Evolutionary conservation across 2,797 vertebrate genomes (phyloP).

Genomic region (Chrysocyon brachyurus): DNA sequence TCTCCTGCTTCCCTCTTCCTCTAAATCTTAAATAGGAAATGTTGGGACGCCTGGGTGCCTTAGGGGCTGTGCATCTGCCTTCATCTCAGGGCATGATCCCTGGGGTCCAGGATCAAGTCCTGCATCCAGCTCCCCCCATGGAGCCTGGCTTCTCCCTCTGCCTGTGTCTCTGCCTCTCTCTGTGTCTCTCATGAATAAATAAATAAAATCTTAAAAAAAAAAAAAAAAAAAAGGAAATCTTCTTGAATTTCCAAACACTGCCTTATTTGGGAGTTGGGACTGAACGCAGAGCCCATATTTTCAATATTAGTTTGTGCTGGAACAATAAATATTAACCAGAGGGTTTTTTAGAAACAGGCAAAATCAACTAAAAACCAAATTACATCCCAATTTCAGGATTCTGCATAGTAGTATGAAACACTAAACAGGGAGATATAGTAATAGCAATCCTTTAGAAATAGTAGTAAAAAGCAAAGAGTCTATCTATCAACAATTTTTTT

Average conservation of each 20-base stretch:
- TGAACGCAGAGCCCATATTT: not conserved
- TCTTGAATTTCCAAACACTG: not conserved
- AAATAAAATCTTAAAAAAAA: too few relatives aligned
- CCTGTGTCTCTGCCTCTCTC: too few relatives aligned
- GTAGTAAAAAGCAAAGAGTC: not conserved
- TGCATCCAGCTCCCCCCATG: too few relatives aligned
- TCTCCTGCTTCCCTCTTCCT: not conserved
- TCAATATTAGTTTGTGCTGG: constrained; percentile 12
- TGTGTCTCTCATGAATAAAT: too few relatives aligned
- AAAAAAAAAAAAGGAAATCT: not conserved
- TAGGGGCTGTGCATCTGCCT: too few relatives aligned
- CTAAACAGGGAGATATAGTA: not conserved
- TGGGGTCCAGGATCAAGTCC: too few relatives aligned
- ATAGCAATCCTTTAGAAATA: not conserved
- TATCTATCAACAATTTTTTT: not conserved
- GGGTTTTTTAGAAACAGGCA: not conserved
- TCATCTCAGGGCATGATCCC: too few relatives aligned
- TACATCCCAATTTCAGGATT: not conserved
- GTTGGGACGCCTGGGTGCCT: too few relatives aligned
- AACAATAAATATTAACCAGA: constrained; percentile 39
- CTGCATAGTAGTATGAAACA: not conserved
- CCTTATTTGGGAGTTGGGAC: not conserved
- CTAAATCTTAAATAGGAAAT: not conserved
- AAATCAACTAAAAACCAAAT: not conserved
- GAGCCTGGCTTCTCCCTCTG: too few relatives aligned